Evolutionary conservation across 2,797 vertebrate species (phyloP), one percentile per base, ranked within the genome.

Genomic region (Spinibarbus caldwelli): DNA sequence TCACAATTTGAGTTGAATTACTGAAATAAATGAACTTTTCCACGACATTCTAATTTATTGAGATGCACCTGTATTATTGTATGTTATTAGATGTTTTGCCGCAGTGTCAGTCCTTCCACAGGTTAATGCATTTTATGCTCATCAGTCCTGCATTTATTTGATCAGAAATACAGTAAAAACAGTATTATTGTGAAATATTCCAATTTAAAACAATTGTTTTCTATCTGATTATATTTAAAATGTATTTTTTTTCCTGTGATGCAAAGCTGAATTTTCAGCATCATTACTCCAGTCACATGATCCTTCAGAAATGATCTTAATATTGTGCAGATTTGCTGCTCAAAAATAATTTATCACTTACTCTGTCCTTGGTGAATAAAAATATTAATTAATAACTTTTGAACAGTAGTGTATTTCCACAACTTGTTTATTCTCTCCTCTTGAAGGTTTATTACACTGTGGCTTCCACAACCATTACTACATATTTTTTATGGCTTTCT

Each of bases 401-500:
- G 12, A 29, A 15, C 12, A 6, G 59, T 29, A 14, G 11, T 29
- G 59, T 15, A 29, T 14, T 59, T 59, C 11, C n/a, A 29, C n/a
- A 62, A 62, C 59, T 29, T 62, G n/a, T 62, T 15, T 29, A 15
- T 62, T 59, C 11, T 29, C 54, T 59, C 23, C 23, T 59, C 9
- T 49, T 59, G 23, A n/a, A 59, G 57, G n/a, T 68, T 54, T n/a
- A 49, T 52, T 73, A n/a, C 12, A 91, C 93, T 95, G 93, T 94
- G 93, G 95, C 95, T 96, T 95, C 94, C 94, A 91, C 93, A 96
- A 89, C 76, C 92, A 94, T 95, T 94, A 95, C 93, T 95, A 97
- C 97, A 97, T 97, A 96, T 94, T 97, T 97, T 97, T 97, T 52
- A 21, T 52, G 49, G 17, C 6, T 49, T 49, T 47, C 12, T 17